Percentiles rank a stretch among this genome's conserved stretches.
Conservation (phyloP, 2,888 invertebrate species). For the Agrochola lota region DNA sequence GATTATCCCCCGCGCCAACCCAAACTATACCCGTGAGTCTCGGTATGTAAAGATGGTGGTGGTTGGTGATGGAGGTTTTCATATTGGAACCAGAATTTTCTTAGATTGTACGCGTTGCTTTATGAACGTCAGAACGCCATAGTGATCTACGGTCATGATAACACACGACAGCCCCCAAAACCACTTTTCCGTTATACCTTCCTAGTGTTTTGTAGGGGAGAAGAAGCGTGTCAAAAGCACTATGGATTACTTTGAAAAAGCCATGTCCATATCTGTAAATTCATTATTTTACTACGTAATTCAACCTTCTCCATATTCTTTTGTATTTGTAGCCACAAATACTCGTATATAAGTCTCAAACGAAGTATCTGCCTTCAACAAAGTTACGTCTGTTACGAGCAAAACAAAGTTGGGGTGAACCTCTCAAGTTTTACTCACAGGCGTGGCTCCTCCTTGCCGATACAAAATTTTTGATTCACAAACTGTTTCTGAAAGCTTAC, state of each 20-base stretch:
- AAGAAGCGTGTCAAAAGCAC: not conserved
- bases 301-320: constrained; percentile 1
- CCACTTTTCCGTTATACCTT: not conserved
- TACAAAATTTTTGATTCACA: constrained; percentile 16
- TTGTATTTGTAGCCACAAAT: not conserved
- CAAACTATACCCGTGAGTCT: too few species aligned
- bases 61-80: not conserved
- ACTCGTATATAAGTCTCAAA: not conserved
- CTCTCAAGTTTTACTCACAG: constrained; percentile 15
- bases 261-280: not conserved
- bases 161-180: not conserved
- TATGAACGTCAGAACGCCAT: not conserved
- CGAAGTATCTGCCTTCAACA: constrained; percentile 24
- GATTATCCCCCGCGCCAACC: too few species aligned
- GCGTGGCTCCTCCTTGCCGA: not conserved
- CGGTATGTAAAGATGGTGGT: too few species aligned
- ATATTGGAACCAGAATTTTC: not conserved
- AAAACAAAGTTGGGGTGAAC: constrained; percentile 44
- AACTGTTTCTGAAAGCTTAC: constrained; percentile 17
- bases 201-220: not conserved
- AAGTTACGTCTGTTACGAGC: constrained; percentile 29
- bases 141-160: not conserved
- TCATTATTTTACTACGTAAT: not conserved
- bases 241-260: not conserved
- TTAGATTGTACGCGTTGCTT: not conserved